phyloP scores from a whole-genome alignment of 2,888 invertebrate species.

The Rhingia campestris region DNA sequence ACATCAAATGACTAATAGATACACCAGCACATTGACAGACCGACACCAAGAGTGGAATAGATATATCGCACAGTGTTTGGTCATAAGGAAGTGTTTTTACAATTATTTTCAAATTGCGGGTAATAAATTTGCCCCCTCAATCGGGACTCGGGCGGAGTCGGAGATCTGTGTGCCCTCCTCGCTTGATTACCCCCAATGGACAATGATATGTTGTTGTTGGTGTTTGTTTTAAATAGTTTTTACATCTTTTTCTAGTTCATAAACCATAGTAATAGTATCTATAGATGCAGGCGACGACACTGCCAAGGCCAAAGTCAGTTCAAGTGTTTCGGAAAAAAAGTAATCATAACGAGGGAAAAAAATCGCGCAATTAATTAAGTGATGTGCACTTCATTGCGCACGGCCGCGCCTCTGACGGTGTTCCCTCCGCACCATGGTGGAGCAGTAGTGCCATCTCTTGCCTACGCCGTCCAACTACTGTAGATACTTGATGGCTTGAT shows the following conservation, averaged over 20 bases:
- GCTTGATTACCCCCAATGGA: slow-evolving; percentile 62
- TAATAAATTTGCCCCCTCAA: slow-evolving; percentile 56
- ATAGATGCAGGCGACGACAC: slow-evolving; percentile 31
- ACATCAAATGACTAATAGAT: slow-evolving; percentile 29
- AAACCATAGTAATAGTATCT: slow-evolving; percentile 35
- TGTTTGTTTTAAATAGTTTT: slow-evolving; percentile 31
- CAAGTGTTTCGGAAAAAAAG: not conserved
- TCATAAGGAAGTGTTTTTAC: slow-evolving; percentile 70
- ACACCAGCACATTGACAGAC: not conserved
- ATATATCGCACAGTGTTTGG: slow-evolving; percentile 27
- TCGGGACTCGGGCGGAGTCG: slow-evolving; percentile 1
- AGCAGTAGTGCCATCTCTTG: slow-evolving; percentile 31
- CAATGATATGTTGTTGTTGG: slow-evolving; percentile 4
- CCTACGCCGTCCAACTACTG: slow-evolving; percentile 9
- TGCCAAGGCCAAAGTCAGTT: slow-evolving; percentile 71
- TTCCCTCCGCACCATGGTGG: not conserved
- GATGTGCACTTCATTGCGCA: slow-evolving; percentile 70
- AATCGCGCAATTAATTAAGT: slow-evolving; percentile 71
- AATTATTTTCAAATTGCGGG: slow-evolving; percentile 69
- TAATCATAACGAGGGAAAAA: slow-evolving; percentile 58
- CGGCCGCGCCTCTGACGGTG: slow-evolving; percentile 63
- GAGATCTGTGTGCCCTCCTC: slow-evolving; percentile 21
- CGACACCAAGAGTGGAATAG: slow-evolving; percentile 18
- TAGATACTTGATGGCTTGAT: not conserved
- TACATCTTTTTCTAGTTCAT: slow-evolving; percentile 50